phyloP scores from a whole-genome alignment of 2,888 invertebrate genomes.

The Ashinkailepas kermadecensis region DNA sequence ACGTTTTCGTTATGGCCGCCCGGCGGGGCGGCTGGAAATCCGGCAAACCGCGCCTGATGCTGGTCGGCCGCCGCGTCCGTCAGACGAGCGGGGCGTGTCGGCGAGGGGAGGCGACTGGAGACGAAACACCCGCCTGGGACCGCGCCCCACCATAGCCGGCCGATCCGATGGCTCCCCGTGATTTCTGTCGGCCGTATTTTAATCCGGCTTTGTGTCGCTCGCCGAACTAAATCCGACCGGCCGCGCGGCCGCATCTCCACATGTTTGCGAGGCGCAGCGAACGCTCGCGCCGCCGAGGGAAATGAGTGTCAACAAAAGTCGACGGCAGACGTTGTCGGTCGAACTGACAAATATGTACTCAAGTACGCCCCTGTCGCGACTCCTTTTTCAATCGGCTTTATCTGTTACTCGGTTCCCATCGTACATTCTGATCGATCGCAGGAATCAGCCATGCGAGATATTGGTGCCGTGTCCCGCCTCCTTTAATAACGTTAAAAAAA shows the following conservation, averaged over 20 bases:
- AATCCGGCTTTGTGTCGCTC: background rate
- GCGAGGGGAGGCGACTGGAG: background rate
- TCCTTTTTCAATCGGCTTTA: background rate
- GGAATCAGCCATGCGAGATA: background rate
- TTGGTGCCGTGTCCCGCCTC: background rate
- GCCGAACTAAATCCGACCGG: background rate
- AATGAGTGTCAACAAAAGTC: too few species aligned
- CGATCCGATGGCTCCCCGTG: background rate
- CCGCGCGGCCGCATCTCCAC: background rate
- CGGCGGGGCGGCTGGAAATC: background rate
- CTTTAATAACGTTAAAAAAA: constrained; percentile 8
- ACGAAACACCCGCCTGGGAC: background rate
- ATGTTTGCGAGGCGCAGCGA: too few species aligned
- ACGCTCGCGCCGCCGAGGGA: background rate
- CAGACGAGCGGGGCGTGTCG: too few species aligned
- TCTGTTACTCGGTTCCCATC: background rate
- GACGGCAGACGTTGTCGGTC: background rate
- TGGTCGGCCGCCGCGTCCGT: too few species aligned
- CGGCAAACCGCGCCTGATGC: background rate
- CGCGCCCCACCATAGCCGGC: background rate
- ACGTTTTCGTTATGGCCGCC: background rate
- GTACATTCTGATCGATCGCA: background rate
- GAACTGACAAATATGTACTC: background rate
- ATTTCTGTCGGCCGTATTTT: background rate
- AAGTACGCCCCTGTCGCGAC: background rate